Base-by-base conservation (phyloP, 1,140 invertebrate species). In the Temnothorax nylanderi region DNA sequence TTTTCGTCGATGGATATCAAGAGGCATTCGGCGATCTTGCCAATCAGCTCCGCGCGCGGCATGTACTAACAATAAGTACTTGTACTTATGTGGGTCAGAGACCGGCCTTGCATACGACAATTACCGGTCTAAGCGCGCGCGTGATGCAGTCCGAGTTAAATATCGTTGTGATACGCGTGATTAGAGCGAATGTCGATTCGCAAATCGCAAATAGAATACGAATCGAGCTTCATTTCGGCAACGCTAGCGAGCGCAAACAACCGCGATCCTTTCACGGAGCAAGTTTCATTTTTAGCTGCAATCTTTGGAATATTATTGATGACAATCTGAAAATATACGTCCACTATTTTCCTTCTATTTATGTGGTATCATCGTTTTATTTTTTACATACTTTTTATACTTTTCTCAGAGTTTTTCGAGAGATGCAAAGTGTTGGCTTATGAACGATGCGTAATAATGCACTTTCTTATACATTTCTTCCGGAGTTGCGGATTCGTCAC, bases 101-200 rank as follows among this genome's bases (percentile, higher is more conserved):
- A 54, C 62, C 60, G 62, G 47, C 77, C 77, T 80, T 80, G 76
- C 32, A 16, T 18, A 21, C 32, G 44, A 78, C 44, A 67, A 80
- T 80, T 78, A 49, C 11, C 60, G 60, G 8, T 41, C 32, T 41
- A 80, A 69, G n/a, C 13, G 47, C 47, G 37, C 26, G 32, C 44
- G 72, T 41, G 18, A 58, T 58, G 18, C 32, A 11, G 18, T 13
- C 21, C 56, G n/a, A 62, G 41, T 62, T 77, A 62, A 64, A 47
- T 49, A 64, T 64, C 58, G 3, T 18, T 47, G 58, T n/a, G 4
- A 3, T 11, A 18, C 11, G 58, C n/a, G 16, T 67, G 8, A 26
- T 41, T 51, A 41, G 10, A 13, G 26, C 60, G 37, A 26, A 21
- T 16, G 18, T 32, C 3, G 21, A 10, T 13, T 69, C 13, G 13